Evolutionary conservation across 2,797 vertebrate species (phyloP), one percentile per base, ranked within the genome.

Genomic region (Mus spretus): DNA sequence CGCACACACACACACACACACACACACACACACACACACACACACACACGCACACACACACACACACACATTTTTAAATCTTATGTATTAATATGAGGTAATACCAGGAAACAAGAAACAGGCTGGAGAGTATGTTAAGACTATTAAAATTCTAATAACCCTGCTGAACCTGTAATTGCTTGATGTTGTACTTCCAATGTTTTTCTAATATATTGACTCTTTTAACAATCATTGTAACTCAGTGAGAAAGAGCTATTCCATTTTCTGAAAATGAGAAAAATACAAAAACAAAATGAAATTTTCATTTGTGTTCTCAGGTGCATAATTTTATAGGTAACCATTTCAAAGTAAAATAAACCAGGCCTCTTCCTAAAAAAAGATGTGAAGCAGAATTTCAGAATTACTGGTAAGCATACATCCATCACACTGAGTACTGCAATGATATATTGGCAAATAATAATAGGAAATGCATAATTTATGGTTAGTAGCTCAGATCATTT

Each of bases 341-440:
- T 91, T 92, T 90, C 75, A 92, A 92, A 92, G 22, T 87, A 90
- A 93, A 90, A 55, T 72, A 90, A 90, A 40, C 31, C 22, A 65
- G 88, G 90, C 40, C 63, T 13, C 1, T 0, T 9, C 59, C 63
- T 2, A 0, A 5, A 34, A 90, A 83, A 90, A 19, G 6, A 75
- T n/a, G 15, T 34, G 1, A 61, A 88, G 47, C 82, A 86, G 63
- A 92, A 88, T 57, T 75, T 13, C 34, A 63, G 65, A 87, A 31
- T 95, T 67, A 90, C 17, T 86, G 57, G 17, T 90, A 92, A 86
- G 11, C 34, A n/a, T 55, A 59, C 20, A 57, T 77, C 17, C 63
- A 70, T 70, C 11, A 83, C 55, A 19, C 1, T 87, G 65, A 91
- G 79, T 31, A 86, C 10, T 84, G 34, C 65, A 85, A 57, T 81